Base-by-base conservation (phyloP, 2,888 invertebrate genomes). In the Platycnemis pennipes region DNA sequence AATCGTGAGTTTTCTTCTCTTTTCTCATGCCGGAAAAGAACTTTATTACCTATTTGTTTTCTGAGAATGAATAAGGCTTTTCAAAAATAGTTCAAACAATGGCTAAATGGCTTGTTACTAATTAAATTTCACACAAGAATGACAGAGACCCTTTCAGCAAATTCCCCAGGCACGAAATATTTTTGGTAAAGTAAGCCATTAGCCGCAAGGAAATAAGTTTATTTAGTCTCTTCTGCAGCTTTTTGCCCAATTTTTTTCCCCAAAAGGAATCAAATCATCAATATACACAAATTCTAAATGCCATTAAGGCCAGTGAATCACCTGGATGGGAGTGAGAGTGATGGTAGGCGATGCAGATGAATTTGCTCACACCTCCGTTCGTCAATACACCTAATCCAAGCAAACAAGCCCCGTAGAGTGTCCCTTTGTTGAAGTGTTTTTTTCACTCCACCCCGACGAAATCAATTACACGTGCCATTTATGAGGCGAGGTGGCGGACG, bases 391-490 rank as follows among this genome's bases (percentile, higher is more conserved):
- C 69, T 11, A 37, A 77, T 77, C 69, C 31, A 11, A 77, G 69
- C 69, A 77, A 77, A 77, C 69, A 77, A 77, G 37, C n/a, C 2
- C 31, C n/a, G 69, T 7, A 1, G 37, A 77, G 69, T 77, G 69
- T 77, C 31, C 69, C 31, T 77, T 77, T 37, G 69, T 77, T 8
- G 8, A 77, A 77, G 11, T 3, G 22, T 69, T 69, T 31, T 69
- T 77, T 77, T 77, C 37, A 2, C 69, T 2, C 26, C 37, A 31
- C 8, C 31, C 69, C 31, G 7, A 0, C 69, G 11, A 77, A 77
- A 77, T 37, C 69, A 77, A 77, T 77, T 77, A 77, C 37, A 77
- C 69, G 69, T 31, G 69, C 26, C 69, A 77, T 37, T 77, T 31
- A 77, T 77, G 69, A 77, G 69, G n/a, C 69, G 69, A 77, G 69